Percentiles rank a stretch among this genome's conserved stretches.
Evolutionary conservation across 2,888 invertebrate species (phyloP).

Genomic region (Nebria salina): DNA sequence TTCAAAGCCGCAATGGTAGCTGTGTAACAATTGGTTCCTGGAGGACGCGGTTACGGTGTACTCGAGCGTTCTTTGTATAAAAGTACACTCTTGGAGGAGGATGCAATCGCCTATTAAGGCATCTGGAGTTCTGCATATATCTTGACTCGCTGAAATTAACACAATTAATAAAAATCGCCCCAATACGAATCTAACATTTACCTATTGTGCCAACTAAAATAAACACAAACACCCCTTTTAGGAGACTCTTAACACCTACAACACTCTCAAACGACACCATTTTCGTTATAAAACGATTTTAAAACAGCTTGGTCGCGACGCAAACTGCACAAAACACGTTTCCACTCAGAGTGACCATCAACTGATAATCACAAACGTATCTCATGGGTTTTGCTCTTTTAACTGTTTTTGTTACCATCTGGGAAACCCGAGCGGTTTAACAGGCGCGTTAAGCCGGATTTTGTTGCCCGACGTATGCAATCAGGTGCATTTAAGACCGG

Average conservation of each 20-base stretch:
- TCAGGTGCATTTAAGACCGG: neutral
- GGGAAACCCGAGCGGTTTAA: neutral
- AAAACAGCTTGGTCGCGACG: no score
- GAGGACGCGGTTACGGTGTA: neutral
- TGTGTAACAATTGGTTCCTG: constrained; percentile 12
- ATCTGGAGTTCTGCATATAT: constrained; percentile 5
- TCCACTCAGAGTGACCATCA: no score
- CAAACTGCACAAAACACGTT: no score
- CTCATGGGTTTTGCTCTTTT: neutral
- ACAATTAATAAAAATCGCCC: no score
- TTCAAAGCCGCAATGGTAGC: constrained; percentile 34
- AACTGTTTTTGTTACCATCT: neutral
- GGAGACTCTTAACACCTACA: no score
- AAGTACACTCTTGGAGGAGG: constrained; percentile 20
- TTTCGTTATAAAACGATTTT: no score
- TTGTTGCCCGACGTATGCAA: neutral
- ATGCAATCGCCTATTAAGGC: constrained; percentile 13
- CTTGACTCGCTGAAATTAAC: neutral
- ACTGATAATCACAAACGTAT: no score
- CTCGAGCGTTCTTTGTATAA: neutral
- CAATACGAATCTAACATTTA: no score
- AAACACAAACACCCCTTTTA: no score
- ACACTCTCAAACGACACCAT: no score
- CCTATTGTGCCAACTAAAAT: no score
- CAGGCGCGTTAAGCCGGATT: neutral